Percentiles rank a stretch among this genome's conserved stretches.
Evolutionary conservation across 2,888 invertebrate genomes (phyloP).

Genomic region (Diaprepes abbreviatus): DNA sequence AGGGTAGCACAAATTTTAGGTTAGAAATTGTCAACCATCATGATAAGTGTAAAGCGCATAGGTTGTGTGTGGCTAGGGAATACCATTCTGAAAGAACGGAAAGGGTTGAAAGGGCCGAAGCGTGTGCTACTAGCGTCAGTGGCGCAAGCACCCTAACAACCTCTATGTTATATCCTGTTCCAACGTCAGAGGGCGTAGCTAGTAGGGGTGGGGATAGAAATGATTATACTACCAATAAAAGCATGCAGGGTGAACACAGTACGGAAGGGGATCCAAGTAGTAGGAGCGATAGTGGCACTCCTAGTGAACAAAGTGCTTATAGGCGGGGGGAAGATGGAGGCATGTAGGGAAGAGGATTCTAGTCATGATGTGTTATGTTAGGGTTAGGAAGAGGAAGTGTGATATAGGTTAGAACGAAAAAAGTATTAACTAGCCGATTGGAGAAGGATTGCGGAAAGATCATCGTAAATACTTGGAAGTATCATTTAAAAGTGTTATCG

Average conservation of each 20-base stretch:
- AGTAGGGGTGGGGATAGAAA: not conserved
- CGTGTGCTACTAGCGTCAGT: not conserved
- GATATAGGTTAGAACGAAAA: conserved; percentile 17
- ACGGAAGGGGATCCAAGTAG: not conserved
- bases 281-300: not conserved
- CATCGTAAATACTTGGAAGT: too few species aligned
- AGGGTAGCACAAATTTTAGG: conserved; percentile 82
- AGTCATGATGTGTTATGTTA: conserved; percentile 24
- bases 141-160: not conserved
- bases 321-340: not conserved
- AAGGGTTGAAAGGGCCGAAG: not conserved
- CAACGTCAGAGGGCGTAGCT: not conserved
- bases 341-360: conserved; percentile 10
- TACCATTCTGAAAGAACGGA: conserved; percentile 57
- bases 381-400: conserved; percentile 21
- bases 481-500: too few species aligned
- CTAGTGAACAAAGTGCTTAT: conserved; percentile 1
- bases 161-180: not conserved
- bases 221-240: not conserved
- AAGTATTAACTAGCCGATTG: conserved; percentile 4
- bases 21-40: conserved; percentile 85
- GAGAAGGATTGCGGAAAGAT: not conserved
- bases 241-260: not conserved
- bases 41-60: conserved; percentile 83
- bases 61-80: conserved; percentile 74